Percentiles rank a stretch among this genome's conserved stretches.
Evolutionary conservation across 2,888 invertebrate genomes (phyloP).

Genomic region (Coelinius sp.): DNA sequence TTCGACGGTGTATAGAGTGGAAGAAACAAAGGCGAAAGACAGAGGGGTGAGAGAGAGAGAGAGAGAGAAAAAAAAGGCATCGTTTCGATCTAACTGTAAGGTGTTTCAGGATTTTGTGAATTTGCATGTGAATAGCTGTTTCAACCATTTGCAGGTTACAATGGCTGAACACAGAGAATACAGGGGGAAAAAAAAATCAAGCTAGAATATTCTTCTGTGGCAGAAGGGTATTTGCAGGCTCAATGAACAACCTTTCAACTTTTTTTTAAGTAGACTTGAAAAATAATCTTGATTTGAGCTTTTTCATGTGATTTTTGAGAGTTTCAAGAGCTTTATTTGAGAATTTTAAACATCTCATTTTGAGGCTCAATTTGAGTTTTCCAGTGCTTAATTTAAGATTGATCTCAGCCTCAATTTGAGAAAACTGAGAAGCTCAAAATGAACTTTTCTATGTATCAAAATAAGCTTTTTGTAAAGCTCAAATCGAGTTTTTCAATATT

Average conservation of each 20-base stretch:
- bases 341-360: too few species aligned
- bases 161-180: slow-evolving; percentile 31
- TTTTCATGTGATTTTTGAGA: too few species aligned
- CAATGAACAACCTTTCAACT: slow-evolving; percentile 32
- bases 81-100: slow-evolving; percentile 16
- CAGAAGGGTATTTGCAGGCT: slow-evolving; percentile 4
- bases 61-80: not conserved
- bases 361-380: too few species aligned
- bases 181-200: not conserved
- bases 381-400: too few species aligned
- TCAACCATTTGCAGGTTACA: slow-evolving; percentile 36
- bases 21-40: not conserved
- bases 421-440: too few species aligned
- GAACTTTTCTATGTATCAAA: too few species aligned
- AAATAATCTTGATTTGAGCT: too few species aligned
- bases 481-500: too few species aligned
- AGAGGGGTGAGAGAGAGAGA: not conserved
- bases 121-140: slow-evolving; percentile 36
- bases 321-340: too few species aligned
- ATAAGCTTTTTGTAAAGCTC: too few species aligned
- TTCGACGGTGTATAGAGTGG: slow-evolving; percentile 3
- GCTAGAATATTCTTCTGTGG: slow-evolving; percentile 8
- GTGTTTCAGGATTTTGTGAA: slow-evolving; percentile 24
- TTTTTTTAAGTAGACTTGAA: not conserved
- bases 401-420: too few species aligned